Conservation (phyloP, 2,113 vertebrate genomes). For the Callionymus lyra region DNA sequence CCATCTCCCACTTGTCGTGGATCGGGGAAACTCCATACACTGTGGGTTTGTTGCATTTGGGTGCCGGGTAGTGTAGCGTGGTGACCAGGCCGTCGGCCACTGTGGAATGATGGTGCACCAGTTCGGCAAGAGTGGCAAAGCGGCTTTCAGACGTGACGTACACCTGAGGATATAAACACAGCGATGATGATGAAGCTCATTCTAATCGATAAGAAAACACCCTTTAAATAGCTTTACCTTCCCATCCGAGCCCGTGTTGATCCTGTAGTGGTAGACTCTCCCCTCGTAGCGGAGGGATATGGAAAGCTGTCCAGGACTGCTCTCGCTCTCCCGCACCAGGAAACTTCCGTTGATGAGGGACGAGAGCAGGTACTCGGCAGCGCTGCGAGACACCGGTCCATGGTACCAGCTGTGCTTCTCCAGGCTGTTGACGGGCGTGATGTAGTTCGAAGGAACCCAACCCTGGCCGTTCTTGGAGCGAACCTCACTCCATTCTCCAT, state of each 20-base stretch:
- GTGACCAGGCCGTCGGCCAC: slow-evolving; percentile 96
- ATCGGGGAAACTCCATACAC: slow-evolving; percentile 98
- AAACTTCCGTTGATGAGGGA: slow-evolving; percentile 98
- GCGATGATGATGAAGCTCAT: too few relatives aligned
- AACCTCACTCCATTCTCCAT: slow-evolving; percentile 97
- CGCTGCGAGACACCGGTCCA: slow-evolving; percentile 91
- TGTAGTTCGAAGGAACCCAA: slow-evolving; percentile 99
- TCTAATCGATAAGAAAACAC: too few relatives aligned
- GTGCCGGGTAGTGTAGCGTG: slow-evolving; percentile 94
- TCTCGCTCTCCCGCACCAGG: slow-evolving; percentile 94
- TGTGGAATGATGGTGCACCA: slow-evolving; percentile 96
- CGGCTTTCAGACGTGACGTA: slow-evolving; percentile 97
- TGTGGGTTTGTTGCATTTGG: slow-evolving; percentile 98
- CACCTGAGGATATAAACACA: slow-evolving; percentile 79
- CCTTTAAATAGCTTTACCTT: slow-evolving; percentile 69
- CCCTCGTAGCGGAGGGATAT: slow-evolving; percentile 97
- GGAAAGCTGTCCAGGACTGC: slow-evolving; percentile 94
- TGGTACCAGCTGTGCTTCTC: slow-evolving; percentile 99
- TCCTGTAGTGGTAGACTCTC: slow-evolving; percentile 97
- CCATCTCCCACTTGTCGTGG: slow-evolving; percentile 99
- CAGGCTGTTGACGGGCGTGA: slow-evolving; percentile 96
- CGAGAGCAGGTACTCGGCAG: slow-evolving; percentile 92
- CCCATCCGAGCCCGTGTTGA: slow-evolving; percentile 87
- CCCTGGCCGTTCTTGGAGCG: slow-evolving; percentile 97
- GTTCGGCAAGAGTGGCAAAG: slow-evolving; percentile 90